A percentile compares a stretch with the other conserved stretches of the same genome.
Conservation (phyloP, 2,797 vertebrate genomes). For the Hydrophis major region DNA sequence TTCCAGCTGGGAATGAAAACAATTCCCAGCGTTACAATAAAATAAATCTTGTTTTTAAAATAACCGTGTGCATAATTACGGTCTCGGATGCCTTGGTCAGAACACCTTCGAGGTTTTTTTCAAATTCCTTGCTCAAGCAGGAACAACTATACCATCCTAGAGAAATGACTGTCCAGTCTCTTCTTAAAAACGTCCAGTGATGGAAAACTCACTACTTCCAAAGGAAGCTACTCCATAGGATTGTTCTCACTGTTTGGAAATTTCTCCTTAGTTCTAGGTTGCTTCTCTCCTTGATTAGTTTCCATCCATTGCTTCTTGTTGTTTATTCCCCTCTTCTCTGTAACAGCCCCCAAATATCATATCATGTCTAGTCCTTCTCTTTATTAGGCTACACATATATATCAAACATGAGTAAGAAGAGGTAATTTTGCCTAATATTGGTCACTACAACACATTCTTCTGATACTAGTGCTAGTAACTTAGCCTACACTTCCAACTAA, state of each 20-base stretch:
- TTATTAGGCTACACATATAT: background rate
- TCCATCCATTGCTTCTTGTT: background rate
- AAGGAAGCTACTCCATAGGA: background rate
- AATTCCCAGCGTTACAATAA: too few species aligned
- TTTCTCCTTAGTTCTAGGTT: background rate
- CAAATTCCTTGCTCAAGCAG: too few species aligned
- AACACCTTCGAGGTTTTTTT: too few species aligned
- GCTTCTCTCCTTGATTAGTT: background rate
- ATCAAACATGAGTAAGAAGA: background rate
- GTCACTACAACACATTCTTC: background rate
- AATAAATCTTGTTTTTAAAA: too few species aligned
- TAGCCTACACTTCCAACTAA: background rate
- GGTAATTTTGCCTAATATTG: background rate
- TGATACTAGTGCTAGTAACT: background rate
- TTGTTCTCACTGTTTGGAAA: background rate
- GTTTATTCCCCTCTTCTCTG: background rate
- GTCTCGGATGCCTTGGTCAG: too few species aligned
- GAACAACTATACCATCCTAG: too few species aligned
- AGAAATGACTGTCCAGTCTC: too few species aligned
- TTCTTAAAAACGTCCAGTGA: too few species aligned
- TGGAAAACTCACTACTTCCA: background rate
- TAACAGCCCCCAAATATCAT: background rate
- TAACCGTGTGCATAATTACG: too few species aligned
- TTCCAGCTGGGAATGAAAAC: too few species aligned
- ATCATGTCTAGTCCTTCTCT: background rate